Percentiles rank a stretch among this genome's conserved stretches.
Evolutionary conservation across 2,113 vertebrate genomes (phyloP).

Genomic region (Plecturocebus donacophilus): DNA sequence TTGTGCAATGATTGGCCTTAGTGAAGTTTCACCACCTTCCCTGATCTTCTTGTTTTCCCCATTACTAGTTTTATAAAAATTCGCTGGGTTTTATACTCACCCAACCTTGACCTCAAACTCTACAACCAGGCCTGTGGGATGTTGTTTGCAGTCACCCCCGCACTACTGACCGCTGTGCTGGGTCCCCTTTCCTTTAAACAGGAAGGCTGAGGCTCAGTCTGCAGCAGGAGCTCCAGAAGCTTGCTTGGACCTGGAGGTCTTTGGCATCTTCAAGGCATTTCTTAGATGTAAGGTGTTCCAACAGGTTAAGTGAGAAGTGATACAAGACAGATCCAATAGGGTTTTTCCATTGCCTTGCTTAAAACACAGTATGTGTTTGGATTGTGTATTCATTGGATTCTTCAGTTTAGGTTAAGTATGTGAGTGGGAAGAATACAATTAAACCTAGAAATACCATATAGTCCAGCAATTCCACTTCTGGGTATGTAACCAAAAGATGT

Average conservation of each 20-base stretch:
- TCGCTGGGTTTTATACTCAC: not conserved
- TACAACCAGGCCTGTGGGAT: not conserved
- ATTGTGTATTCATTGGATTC: not conserved
- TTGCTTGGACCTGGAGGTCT: slow-evolving; percentile 1
- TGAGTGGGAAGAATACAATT: not conserved
- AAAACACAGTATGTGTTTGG: not conserved
- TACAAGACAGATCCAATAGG: not conserved
- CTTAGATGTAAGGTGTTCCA: not conserved
- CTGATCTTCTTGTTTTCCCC: slow-evolving; percentile 48
- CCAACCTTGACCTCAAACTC: not conserved
- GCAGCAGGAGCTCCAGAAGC: slow-evolving; percentile 37
- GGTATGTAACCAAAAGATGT: not conserved
- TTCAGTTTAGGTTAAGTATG: not conserved
- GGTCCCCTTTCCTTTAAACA: slow-evolving; percentile 59
- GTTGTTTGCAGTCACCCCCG: not conserved
- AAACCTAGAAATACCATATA: not conserved
- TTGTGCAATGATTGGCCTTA: slow-evolving; percentile 27
- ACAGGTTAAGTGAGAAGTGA: not conserved
- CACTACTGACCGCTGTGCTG: not conserved
- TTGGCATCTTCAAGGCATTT: not conserved
- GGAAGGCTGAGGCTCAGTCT: not conserved
- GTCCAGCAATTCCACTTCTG: not conserved
- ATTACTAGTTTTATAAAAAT: slow-evolving; percentile 32
- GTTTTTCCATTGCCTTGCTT: not conserved
- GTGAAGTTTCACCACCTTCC: slow-evolving; percentile 52